phyloP scores from a whole-genome alignment of 2,113 vertebrate species.

The Hepsetus odoe region DNA sequence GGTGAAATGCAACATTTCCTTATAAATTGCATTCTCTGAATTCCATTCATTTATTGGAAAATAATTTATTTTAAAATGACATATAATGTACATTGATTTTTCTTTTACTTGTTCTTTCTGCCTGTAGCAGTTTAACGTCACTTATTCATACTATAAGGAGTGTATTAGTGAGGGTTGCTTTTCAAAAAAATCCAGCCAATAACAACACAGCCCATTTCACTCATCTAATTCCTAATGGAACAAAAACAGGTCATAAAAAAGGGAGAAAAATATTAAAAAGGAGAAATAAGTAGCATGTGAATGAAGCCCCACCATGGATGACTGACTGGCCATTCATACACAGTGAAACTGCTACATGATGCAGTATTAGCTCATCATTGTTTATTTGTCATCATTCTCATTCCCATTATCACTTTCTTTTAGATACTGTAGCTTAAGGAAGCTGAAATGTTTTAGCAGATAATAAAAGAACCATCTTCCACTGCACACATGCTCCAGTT shows the following conservation, averaged over 20 bases:
- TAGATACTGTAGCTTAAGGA: not conserved
- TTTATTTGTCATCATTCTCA: conserved; percentile 6
- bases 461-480: conserved; percentile 44
- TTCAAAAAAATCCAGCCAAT: too few relatives aligned
- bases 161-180: too few relatives aligned
- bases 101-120: not conserved
- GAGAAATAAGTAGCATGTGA: too few relatives aligned
- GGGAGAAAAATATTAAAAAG: too few relatives aligned
- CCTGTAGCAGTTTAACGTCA: too few relatives aligned
- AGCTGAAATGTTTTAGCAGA: too few relatives aligned
- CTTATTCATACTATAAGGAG: too few relatives aligned
- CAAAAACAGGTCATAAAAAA: too few relatives aligned
- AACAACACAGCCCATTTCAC: too few relatives aligned
- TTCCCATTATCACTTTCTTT: not conserved
- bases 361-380: conserved; percentile 34
- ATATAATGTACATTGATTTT: not conserved
- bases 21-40: not conserved
- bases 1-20: not conserved
- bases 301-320: not conserved
- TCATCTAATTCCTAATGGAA: too few relatives aligned
- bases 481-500: conserved; percentile 64
- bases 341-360: conserved; percentile 9
- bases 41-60: too few relatives aligned
- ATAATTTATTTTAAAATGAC: too few relatives aligned
- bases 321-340: not conserved